Percentiles rank a stretch among this genome's conserved stretches.
Evolutionary conservation across 2,888 invertebrate species (phyloP).

Genomic region (Brachycybe producta): DNA sequence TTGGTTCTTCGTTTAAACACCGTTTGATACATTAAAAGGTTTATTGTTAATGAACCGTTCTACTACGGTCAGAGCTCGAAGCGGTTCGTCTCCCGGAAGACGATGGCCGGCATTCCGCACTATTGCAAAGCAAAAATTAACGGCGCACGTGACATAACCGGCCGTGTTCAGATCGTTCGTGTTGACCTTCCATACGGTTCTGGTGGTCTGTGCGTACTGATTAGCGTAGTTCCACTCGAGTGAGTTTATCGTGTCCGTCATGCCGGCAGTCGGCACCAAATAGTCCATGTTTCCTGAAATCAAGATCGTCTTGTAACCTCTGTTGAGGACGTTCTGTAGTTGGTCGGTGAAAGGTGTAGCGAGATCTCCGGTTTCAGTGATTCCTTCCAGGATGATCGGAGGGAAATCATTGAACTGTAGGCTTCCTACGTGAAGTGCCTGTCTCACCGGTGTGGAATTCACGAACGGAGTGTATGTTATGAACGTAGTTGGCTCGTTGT

Average conservation of each 20-base stretch:
- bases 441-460: slow-evolving; percentile 26
- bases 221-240: not conserved
- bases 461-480: slow-evolving; percentile 25
- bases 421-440: slow-evolving; percentile 29
- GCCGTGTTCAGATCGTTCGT: slow-evolving; percentile 43
- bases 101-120: slow-evolving; percentile 69
- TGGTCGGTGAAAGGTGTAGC: slow-evolving; percentile 28
- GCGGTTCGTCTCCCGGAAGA: slow-evolving; percentile 64
- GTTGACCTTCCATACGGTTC: not conserved
- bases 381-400: slow-evolving; percentile 30
- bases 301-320: not conserved
- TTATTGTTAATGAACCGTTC: not conserved
- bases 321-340: not conserved
- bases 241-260: not conserved
- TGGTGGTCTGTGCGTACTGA: not conserved
- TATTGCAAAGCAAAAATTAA: slow-evolving; percentile 56
- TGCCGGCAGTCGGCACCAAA: not conserved
- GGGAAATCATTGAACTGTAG: slow-evolving; percentile 15
- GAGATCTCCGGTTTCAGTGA: no score
- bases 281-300: not conserved
- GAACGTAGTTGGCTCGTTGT: slow-evolving; percentile 16
- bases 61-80: not conserved
- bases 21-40: no score
- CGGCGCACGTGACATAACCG: slow-evolving; percentile 58
- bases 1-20: no score